Percentiles rank a stretch among this genome's conserved stretches.
These are phyloP conservation scores for Temnothorax curvispinosus DNA, from an alignment of 1,140 invertebrate genomes.

Conservation along the genomic window DNA sequence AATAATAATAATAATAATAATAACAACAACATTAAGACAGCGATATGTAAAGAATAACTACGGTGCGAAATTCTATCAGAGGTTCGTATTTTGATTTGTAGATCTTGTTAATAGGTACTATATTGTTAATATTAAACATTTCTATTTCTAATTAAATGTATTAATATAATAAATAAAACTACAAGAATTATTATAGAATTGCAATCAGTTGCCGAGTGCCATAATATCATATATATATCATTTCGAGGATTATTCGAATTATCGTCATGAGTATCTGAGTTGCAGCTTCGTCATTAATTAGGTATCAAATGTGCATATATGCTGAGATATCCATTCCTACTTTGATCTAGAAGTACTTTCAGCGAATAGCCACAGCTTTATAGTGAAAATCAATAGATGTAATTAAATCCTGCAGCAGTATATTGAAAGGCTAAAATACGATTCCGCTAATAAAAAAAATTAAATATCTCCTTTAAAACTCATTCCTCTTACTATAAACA, in stretches of 20 bases:
- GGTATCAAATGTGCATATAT: background rate
- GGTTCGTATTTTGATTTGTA: background rate
- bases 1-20: constrained; percentile 66
- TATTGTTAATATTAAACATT: background rate
- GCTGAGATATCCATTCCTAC: background rate
- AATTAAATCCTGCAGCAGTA: constrained; percentile 30
- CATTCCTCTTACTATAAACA: constrained; percentile 4
- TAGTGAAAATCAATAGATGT: constrained; percentile 17
- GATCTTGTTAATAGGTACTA: background rate
- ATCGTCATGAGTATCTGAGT: background rate
- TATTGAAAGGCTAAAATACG: constrained; percentile 17
- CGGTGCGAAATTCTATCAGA: background rate
- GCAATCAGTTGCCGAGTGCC: background rate
- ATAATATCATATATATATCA: background rate
- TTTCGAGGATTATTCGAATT: background rate
- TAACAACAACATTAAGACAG: background rate
- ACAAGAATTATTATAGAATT: background rate
- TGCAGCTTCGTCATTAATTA: constrained; percentile 13
- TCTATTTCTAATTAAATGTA: background rate
- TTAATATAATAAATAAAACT: constrained; percentile 6
- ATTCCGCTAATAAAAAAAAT: background rate
- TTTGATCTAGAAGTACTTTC: background rate
- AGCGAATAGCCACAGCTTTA: background rate
- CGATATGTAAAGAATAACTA: background rate
- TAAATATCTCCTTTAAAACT: constrained; percentile 21